These are phyloP conservation scores for Cirrhinus mrigala DNA, from an alignment of 2,797 vertebrate species.

Conservation along the genomic window DNA sequence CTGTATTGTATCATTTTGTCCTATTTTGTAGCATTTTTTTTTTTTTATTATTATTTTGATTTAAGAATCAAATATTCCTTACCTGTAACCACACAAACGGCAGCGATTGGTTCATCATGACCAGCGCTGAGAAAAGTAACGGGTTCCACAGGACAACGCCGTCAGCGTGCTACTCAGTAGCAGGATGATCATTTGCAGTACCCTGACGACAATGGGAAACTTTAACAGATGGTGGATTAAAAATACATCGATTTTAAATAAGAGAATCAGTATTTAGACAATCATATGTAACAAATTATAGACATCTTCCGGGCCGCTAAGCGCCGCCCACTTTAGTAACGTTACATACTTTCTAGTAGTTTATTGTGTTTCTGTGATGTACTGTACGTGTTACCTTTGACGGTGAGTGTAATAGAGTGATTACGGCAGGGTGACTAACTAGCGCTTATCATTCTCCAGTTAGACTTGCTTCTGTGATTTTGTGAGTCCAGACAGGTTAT, in stretches of 20 bases:
- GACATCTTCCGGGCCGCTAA: background rate
- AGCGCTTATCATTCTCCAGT: background rate
- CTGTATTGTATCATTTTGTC: background rate
- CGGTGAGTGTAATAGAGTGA: background rate
- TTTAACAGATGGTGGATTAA: too few relatives aligned
- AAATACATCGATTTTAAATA: background rate
- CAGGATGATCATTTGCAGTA: background rate
- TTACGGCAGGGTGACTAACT: background rate
- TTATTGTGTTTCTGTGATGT: too few relatives aligned
- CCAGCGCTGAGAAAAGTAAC: slow-evolving; percentile 5
- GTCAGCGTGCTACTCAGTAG: too few relatives aligned
- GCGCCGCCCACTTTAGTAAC: background rate
- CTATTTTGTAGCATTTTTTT: too few relatives aligned
- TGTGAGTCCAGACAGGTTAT: background rate
- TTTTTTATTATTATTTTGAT: background rate
- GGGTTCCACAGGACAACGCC: fast-evolving
- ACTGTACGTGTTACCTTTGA: background rate
- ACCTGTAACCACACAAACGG: background rate
- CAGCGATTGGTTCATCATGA: background rate
- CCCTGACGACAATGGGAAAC: too few relatives aligned
- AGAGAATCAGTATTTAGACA: background rate
- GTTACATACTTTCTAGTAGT: background rate
- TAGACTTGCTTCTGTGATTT: background rate
- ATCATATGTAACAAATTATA: background rate
- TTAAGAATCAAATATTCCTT: background rate